These are phyloP conservation scores for Caenorhabditis plicata DNA, from an alignment of 2,888 invertebrate species.

Conservation along the genomic window DNA sequence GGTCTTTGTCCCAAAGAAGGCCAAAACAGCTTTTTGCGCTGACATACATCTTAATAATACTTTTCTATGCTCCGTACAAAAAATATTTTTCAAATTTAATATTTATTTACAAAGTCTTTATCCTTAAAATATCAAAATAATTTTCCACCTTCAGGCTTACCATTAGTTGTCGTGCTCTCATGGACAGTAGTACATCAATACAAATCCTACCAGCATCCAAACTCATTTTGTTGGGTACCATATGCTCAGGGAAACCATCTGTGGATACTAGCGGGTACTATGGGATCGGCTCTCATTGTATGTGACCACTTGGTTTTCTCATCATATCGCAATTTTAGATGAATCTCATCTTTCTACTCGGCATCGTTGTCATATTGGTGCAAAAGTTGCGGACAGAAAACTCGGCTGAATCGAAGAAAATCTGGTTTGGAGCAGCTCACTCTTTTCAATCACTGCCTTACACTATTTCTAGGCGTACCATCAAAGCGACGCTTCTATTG, in stretches of 20 bases:
- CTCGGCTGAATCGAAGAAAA: conserved; percentile 68
- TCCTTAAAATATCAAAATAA: conserved; percentile 41
- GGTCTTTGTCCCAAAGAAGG: too few species aligned
- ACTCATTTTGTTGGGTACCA: conserved; percentile 67
- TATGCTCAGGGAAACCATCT: conserved; percentile 65
- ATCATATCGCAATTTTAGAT: conserved; percentile 63
- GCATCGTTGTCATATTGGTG: conserved; percentile 68
- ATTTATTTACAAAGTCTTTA: neutral
- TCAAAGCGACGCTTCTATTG: conserved; percentile 71
- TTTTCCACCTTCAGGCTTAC: too few species aligned
- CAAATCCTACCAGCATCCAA: conserved; percentile 34
- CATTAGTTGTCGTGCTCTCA: conserved; percentile 67
- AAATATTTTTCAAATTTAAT: too few species aligned
- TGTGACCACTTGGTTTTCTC: conserved; percentile 7
- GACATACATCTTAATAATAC: too few species aligned
- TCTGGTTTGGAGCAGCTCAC: conserved; percentile 62
- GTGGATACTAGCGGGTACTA: conserved; percentile 67
- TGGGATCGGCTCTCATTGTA: conserved; percentile 67
- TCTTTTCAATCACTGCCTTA: conserved; percentile 1
- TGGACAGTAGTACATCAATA: conserved; percentile 68
- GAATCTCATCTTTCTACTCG: conserved; percentile 68
- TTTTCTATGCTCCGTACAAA: too few species aligned
- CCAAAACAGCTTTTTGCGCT: too few species aligned
- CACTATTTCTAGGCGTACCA: conserved; percentile 67
- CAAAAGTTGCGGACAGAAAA: conserved; percentile 69